Base-by-base conservation (phyloP, 2,797 vertebrate genomes). In the Eulemur mongoz region DNA sequence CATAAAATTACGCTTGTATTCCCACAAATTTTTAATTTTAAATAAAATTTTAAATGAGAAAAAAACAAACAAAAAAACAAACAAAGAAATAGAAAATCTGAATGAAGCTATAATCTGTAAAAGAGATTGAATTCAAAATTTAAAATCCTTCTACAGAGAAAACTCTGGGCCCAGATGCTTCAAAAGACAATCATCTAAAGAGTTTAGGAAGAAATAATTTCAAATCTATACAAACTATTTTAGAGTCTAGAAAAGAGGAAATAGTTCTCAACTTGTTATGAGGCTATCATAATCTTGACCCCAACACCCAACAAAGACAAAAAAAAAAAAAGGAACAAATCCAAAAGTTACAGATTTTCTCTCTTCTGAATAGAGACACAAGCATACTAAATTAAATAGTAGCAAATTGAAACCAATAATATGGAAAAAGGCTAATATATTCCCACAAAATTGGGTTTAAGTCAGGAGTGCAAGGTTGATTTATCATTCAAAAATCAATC, bases 51-150 rank as follows among this genome's bases (percentile, higher is more conserved):
- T 40, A 40, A 40, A 40, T 40, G 40, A 40, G 40, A 40, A 40
- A 40, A 40, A 40, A 40, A 40, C 5, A 40, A 6, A 40, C n/a
- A 40, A 6, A 40, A 40, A 40, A 40, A 40, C 4, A 40, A 40
- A 40, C 38, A 40, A 83, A 92, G 35, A 81, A 54, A 57, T 18
- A 40, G 12, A 54, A 94, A 91, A 72, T 72, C 22, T 75, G 13
- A 92, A 54, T 67, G 15, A 91, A 48, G 32, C 27, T 78, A 48
- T 80, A 72, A 78, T 61, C 38, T 78, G 15, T 75, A n/a, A 94
- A 84, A 85, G 25, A 76, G 8, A 48, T 12, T 81, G n/a, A 78
- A 88, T 90, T 95, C 27, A 92, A 89, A 95, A 89, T 72, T 72
- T 10, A 72, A 89, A 97, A 75, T 7, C 20, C 79, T 79, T 50